Conservation (phyloP, 1,140 invertebrate genomes). For the Tetramorium parvispinum region DNA sequence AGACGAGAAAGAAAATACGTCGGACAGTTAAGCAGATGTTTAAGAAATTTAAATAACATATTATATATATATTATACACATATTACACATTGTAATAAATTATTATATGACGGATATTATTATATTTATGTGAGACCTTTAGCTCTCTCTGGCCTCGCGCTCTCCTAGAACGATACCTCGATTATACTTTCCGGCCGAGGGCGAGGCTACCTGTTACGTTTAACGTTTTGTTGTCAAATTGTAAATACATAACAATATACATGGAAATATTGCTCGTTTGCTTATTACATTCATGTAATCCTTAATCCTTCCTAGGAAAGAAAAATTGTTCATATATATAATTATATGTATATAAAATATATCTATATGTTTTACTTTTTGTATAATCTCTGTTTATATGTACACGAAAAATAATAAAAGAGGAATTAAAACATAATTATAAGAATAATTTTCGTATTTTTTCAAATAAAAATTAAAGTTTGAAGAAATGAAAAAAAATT, state of each 20-base stretch:
- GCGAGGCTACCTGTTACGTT: slow-evolving; percentile 78
- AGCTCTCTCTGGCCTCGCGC: slow-evolving; percentile 70
- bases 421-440: no score
- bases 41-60: slow-evolving; percentile 73
- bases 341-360: background rate
- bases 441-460: no score
- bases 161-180: slow-evolving; percentile 67
- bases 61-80: slow-evolving; percentile 69
- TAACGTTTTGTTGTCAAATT: slow-evolving; percentile 80
- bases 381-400: no score
- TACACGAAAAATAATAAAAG: no score
- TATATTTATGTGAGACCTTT: slow-evolving; percentile 76
- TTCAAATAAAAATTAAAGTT: no score
- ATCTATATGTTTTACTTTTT: background rate
- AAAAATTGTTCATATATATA: no score
- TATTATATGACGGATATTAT: slow-evolving; percentile 77
- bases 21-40: slow-evolving; percentile 67
- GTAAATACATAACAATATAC: slow-evolving; percentile 82
- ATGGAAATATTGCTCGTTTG: slow-evolving; percentile 73
- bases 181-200: slow-evolving; percentile 68
- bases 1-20: slow-evolving; percentile 33
- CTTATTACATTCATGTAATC: background rate
- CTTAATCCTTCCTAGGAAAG: background rate
- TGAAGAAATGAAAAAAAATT: no score
- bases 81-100: slow-evolving; percentile 75